Evolutionary conservation across 2,113 vertebrate species (phyloP), one percentile per base, ranked within the genome.

Genomic region (Malaclemys terrapin): DNA sequence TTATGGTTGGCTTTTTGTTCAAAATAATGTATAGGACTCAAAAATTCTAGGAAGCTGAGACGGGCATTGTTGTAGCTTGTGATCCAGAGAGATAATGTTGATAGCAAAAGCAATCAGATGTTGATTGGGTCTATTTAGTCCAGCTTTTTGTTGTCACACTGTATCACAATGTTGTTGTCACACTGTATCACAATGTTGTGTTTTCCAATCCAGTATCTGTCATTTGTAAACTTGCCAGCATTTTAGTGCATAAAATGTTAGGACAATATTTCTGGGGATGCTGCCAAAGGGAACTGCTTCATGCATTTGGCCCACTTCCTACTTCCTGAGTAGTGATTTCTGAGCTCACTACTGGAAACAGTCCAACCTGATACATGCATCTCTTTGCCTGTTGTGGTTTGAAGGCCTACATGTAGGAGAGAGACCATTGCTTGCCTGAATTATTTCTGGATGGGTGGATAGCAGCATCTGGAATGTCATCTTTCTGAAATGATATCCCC

Each of bases 211-310:
- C 83, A 52, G 53, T n/a, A 57, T 69, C 69, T 94, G 87, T 75
- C 82, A 42, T 88, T 93, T 89, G 94, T 79, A 89, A 96, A 65
- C 52, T 31, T 91, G 90, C 85, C 97, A 95, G 57, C 38, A 54
- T 82, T 83, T 50, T 10, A 20, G 81, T 42, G 83, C 93, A 1
- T 8, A 75, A 89, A 95, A 90, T 0, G 0, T 45, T 91, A 96
- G 86, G 82, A 93, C 65, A 95, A 91, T 75, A 57, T 84, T 97
- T 95, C 93, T 95, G 96, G 93, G 96, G 89, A 82, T 49, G 79
- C n/a, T 97, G 95, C 97, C 95, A 95, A 88, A 47, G 85, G 83
- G 90, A 97, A 31, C 3, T 0, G 59, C 86, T 95, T 89, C 3
- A 5, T 90, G 79, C 0, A 2, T 82, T 80, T 82, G 89, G 89